Evolutionary conservation across 2,888 invertebrate species (phyloP).

Genomic region (Noctuana brunneofusca): DNA sequence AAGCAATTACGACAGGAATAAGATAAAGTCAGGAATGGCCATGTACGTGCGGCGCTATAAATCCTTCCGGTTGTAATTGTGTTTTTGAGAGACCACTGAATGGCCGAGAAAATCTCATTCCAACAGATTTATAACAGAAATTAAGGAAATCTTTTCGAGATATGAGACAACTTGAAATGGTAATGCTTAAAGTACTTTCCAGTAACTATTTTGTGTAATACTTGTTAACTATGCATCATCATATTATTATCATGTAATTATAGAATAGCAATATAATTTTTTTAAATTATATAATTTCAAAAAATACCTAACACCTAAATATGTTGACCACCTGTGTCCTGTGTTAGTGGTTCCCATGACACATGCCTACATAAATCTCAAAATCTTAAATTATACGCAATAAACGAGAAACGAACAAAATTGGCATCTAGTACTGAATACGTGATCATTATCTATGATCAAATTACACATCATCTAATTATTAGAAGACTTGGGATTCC

Average conservation of each 20-base stretch:
- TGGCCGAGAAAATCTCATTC: slow-evolving; percentile 26
- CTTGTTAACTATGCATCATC: too few relatives aligned
- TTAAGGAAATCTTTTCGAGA: slow-evolving; percentile 6
- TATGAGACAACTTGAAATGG: not conserved
- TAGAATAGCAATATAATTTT: too few relatives aligned
- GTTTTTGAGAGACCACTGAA: slow-evolving; percentile 31
- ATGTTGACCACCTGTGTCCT: too few relatives aligned
- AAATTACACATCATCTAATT: slow-evolving; percentile 20
- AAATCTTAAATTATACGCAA: slow-evolving; percentile 1
- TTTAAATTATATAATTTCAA: too few relatives aligned
- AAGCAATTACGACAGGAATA: slow-evolving; percentile 31
- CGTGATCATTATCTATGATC: slow-evolving; percentile 13
- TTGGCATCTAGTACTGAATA: slow-evolving; percentile 9
- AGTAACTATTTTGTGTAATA: too few relatives aligned
- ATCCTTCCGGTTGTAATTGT: slow-evolving; percentile 32
- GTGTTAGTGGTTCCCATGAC: too few relatives aligned
- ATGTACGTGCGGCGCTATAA: slow-evolving; percentile 31
- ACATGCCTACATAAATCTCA: slow-evolving; percentile 7
- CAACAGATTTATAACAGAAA: slow-evolving; percentile 22
- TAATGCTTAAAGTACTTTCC: not conserved
- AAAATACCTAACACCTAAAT: too few relatives aligned
- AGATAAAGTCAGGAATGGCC: slow-evolving; percentile 30
- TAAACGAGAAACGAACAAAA: not conserved
- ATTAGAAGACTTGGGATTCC: slow-evolving; percentile 13
- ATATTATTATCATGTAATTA: too few relatives aligned